Base-by-base conservation (phyloP, 2,888 invertebrate genomes). In the Cordilura impudica region DNA sequence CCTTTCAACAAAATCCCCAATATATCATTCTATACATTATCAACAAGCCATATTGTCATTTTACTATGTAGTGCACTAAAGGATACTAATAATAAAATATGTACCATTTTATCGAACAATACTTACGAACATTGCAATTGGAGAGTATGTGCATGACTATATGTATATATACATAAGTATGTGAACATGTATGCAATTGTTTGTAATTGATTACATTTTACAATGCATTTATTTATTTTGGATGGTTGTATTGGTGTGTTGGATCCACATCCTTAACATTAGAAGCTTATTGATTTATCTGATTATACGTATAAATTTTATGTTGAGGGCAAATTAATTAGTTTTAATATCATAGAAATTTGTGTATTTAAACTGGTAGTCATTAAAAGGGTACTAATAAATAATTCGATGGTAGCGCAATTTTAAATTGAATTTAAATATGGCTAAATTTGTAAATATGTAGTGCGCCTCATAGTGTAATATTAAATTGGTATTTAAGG, bases 301-400 rank as follows among this genome's bases (percentile, higher is more conserved):
- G 75, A 79, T 79, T 75, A 58, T 75, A 58, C 51, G 67, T 71
- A 79, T n/a, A n/a, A n/a, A n/a, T 53, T 75, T 79, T 75, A 56
- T 53, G 71, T 43, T 67, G 51, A 75, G 79, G 71, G 63, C 75
- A 79, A 72, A 79, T 79, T 79, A 79, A 79, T 79, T 79, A 72
- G 75, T 75, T 79, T 66, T 56, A 79, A 67, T 79, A 66, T 54
- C 61, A 71, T 54, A 61, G 54, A 58, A 69, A 58, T 53, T 19
- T 58, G 31, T 69, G 67, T 54, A 23, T 53, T 26, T 54, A 16
- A 51, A 23, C 23, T 6, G 23, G n/a, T 49, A 19, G 43, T 65
- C 58, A 21, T 39, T 16, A 7, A 51, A 56, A 58, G 14, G 29
- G 19, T 51, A 21, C 14, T n/a, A n/a, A n/a, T n/a, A 31, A 21